Percentiles rank a stretch among this genome's conserved stretches.
These are phyloP conservation scores for Trialeurodes vaporariorum DNA, from an alignment of 1,140 invertebrate genomes.

Conservation along the genomic window DNA sequence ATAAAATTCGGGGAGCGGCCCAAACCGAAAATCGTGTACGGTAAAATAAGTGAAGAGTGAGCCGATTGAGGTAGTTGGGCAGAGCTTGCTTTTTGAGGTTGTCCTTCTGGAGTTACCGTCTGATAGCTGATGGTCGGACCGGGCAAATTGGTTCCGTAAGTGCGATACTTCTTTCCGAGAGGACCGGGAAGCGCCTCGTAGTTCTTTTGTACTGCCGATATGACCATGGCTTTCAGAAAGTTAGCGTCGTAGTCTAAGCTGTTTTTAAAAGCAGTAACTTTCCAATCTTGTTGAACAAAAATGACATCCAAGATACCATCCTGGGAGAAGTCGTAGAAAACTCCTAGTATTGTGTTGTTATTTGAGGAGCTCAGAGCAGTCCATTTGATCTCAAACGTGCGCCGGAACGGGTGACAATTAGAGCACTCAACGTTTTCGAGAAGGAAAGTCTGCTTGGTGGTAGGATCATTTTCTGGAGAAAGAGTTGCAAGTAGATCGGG, in stretches of 20 bases:
- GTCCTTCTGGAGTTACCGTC: constrained; percentile 72
- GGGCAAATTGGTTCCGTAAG: constrained; percentile 77
- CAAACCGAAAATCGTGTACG: constrained; percentile 89
- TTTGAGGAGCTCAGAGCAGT: constrained; percentile 51
- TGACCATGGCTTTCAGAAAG: constrained; percentile 89
- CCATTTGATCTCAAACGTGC: constrained; percentile 67
- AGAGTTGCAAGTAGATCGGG: constrained; percentile 80
- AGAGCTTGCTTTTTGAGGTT: constrained; percentile 54
- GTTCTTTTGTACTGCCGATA: constrained; percentile 66
- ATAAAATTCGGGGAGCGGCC: constrained; percentile 96
- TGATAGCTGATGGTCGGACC: constrained; percentile 78
- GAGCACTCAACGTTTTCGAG: constrained; percentile 63
- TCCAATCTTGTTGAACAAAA: constrained; percentile 44
- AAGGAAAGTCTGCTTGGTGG: constrained; percentile 50
- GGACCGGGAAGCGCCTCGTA: constrained; percentile 49
- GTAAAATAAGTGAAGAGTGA: constrained; percentile 81
- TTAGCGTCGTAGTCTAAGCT: constrained; percentile 85
- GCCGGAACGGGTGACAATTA: constrained; percentile 44
- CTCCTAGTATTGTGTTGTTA: constrained; percentile 62
- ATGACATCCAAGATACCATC: constrained; percentile 75
- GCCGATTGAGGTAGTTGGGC: constrained; percentile 87
- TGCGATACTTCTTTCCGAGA: constrained; percentile 58
- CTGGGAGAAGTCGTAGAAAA: constrained; percentile 88
- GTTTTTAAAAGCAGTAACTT: constrained; percentile 68
- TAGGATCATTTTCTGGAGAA: constrained; percentile 32